Conservation (phyloP, 1,140 invertebrate genomes). For the Monochamus saltuarius region DNA sequence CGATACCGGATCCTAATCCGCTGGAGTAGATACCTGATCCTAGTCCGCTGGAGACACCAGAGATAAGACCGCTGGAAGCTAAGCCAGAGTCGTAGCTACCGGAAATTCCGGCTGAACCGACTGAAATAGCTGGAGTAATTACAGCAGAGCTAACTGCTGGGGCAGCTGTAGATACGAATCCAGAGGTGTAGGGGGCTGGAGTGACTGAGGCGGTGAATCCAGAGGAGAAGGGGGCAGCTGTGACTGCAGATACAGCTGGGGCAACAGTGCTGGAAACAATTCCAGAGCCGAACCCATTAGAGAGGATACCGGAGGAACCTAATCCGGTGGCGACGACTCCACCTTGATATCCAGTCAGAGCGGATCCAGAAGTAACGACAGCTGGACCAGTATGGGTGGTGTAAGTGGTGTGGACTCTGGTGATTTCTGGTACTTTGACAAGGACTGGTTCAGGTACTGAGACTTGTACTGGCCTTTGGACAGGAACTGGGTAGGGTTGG, state of each 20-base stretch:
- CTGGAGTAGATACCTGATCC: constrained; percentile 3
- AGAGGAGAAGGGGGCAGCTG: neutral
- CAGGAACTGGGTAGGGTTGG: constrained; percentile 44
- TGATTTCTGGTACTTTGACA: constrained; percentile 31
- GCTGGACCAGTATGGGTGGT: neutral
- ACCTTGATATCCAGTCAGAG: neutral
- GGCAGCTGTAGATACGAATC: neutral
- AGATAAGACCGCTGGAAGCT: neutral
- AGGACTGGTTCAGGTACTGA: constrained; percentile 35
- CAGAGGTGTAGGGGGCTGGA: neutral
- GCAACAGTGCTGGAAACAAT: neutral
- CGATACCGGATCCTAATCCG: constrained; percentile 1
- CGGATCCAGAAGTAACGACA: neutral
- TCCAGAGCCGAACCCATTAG: neutral
- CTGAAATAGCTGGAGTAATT: neutral
- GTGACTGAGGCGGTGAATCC: constrained; percentile 2
- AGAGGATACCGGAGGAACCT: neutral
- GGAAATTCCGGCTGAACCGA: too few relatives aligned
- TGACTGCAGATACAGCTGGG: neutral
- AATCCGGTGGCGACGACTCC: neutral
- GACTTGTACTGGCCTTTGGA: constrained; percentile 37
- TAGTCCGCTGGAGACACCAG: neutral
- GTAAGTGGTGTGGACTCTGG: neutral
- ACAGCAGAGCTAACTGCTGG: neutral
- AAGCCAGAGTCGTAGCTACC: too few relatives aligned